Evolutionary conservation across 2,113 vertebrate genomes (phyloP), one percentile per base, ranked within the genome.

Genomic region (Cynopterus brachyotis): DNA sequence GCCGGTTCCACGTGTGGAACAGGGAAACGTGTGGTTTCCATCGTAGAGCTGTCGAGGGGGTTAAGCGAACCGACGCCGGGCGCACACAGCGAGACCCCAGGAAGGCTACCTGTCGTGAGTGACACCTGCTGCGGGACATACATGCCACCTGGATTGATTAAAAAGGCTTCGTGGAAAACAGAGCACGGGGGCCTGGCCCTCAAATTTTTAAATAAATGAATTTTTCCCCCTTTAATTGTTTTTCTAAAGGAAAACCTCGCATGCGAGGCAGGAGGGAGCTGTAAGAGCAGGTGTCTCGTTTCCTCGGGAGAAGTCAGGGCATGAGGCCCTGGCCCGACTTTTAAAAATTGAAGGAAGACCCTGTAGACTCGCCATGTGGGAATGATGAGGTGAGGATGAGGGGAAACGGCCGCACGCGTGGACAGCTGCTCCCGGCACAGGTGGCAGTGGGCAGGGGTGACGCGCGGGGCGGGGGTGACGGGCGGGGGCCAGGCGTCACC

Each of bases 51-150:
- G 13, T 24, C 9, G 6, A 73, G 35, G 20, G 22, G 11, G 47
- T 12, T n/a, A 32, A n/a, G 11, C 2, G 30, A 73, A 59, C 93
- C 15, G 26, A 40, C 30, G 35, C 66, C 40, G 20, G 11, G 66
- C n/a, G 4, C 57, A 9, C 37, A 9, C 37, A 8, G 50, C 2
- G 15, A 22, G 12, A 0, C 75, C 50, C 47, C 2, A 0, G 4
- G 8, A 40, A 40, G 37, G 20, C 9, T 4, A 26, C 20, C 64
- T 17, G 30, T n/a, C 67, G 15, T 28, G 42, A 35, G 59, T 69
- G 83, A 59, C 79, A 78, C 59, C 26, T 28, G 24, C 35, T 13
- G 4, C 26, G n/a, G 32, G 45, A 72, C 57, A 47, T 37, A 45
- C 20, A 57, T 37, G 55, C 75, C 53, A 53, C 11, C 45, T 17